phyloP scores from a whole-genome alignment of 2,797 vertebrate genomes.

The Nannoperca australis region DNA sequence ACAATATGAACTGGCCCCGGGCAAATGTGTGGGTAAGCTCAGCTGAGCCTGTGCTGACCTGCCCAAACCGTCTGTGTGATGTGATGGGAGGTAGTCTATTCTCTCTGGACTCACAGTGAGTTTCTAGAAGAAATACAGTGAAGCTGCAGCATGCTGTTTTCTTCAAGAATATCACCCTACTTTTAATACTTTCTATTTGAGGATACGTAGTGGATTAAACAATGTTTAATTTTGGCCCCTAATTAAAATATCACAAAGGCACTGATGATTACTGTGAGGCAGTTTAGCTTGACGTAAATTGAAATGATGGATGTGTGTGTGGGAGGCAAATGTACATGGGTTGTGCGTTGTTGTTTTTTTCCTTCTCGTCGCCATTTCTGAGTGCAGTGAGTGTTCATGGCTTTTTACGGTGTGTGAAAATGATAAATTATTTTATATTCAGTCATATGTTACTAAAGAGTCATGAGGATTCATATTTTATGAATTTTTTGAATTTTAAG shows the following conservation, averaged over 20 bases:
- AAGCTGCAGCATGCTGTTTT: constrained; percentile 21
- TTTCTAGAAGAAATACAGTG: constrained; percentile 45
- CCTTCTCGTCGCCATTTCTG: constrained; percentile 51
- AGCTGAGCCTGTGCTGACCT: constrained; percentile 63
- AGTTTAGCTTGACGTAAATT: constrained; percentile 59
- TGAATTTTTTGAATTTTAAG: no score
- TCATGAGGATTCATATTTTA: constrained; percentile 19
- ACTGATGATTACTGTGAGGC: constrained; percentile 46
- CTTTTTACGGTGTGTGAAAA: constrained; percentile 30
- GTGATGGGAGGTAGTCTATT: constrained; percentile 60
- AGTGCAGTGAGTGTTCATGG: constrained; percentile 61
- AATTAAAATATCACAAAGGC: constrained; percentile 38
- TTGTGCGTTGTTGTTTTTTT: constrained; percentile 50
- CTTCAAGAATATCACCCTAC: neutral
- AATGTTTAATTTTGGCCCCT: constrained; percentile 13
- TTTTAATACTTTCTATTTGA: constrained; percentile 5
- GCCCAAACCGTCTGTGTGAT: constrained; percentile 43
- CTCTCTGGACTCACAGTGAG: constrained; percentile 33
- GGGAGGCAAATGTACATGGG: constrained; percentile 64
- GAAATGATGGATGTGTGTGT: constrained; percentile 65
- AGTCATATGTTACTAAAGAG: constrained; percentile 28
- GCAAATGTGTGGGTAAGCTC: constrained; percentile 70
- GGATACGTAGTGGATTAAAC: constrained; percentile 26
- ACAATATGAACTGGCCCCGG: constrained; percentile 24
- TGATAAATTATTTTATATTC: constrained; percentile 37